Evolutionary conservation across 2,113 vertebrate species (phyloP).

Genomic region (Sapajus apella): DNA sequence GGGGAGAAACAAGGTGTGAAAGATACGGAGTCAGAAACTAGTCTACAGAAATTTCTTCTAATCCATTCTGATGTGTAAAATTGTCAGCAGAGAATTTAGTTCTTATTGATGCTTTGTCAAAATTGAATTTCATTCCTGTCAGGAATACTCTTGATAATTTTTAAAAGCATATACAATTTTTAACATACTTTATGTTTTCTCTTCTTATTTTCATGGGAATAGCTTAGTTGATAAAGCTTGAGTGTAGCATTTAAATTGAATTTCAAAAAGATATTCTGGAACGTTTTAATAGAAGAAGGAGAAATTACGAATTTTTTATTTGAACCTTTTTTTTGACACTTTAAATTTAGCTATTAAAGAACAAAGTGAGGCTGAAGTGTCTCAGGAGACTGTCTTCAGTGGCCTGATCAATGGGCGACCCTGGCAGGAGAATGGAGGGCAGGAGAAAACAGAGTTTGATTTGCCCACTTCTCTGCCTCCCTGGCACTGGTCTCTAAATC

Average conservation of each 20-base stretch:
- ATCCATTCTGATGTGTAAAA: background rate
- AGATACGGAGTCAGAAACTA: background rate
- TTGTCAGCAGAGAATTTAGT: background rate
- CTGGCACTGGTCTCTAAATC: background rate
- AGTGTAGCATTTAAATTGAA: background rate
- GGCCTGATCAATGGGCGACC: rapidly evolving
- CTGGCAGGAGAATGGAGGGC: background rate
- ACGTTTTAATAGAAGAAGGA: background rate
- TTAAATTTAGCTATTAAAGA: slow-evolving; percentile 20
- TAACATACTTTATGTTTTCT: background rate
- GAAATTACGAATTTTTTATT: background rate
- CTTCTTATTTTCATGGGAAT: background rate
- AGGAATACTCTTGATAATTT: background rate
- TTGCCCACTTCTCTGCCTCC: background rate
- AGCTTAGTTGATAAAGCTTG: background rate
- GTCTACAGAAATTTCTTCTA: background rate
- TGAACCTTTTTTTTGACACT: background rate
- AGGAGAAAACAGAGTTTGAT: background rate
- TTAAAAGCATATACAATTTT: background rate
- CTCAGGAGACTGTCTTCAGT: background rate
- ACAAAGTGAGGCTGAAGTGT: background rate
- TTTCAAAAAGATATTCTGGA: background rate
- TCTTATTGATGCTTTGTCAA: background rate
- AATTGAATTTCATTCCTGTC: background rate
- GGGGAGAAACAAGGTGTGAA: background rate